These are phyloP conservation scores for Macrosteles quadrilineatus DNA, from an alignment of 1,140 invertebrate species.

Conservation along the genomic window DNA sequence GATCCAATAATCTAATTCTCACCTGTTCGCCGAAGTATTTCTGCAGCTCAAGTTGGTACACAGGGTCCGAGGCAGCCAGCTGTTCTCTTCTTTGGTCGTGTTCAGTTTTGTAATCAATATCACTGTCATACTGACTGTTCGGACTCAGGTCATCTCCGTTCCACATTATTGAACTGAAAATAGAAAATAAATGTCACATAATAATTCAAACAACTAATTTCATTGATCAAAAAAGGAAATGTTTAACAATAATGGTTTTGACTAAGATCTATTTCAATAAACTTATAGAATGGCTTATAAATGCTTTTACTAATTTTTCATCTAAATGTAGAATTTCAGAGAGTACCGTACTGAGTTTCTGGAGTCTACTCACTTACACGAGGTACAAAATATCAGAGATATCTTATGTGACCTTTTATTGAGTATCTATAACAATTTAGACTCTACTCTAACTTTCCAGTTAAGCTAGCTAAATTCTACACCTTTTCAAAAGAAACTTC, in stretches of 20 bases:
- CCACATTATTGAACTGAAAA: constrained; percentile 54
- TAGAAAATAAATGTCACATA: constrained; percentile 29
- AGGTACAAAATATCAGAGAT: no score
- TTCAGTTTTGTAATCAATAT: constrained; percentile 56
- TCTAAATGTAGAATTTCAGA: neutral
- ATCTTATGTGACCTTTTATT: no score
- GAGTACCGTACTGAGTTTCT: no score
- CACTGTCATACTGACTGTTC: constrained; percentile 47
- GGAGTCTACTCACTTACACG: no score
- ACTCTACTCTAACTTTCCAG: no score
- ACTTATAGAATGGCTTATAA: neutral
- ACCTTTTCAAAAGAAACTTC: no score
- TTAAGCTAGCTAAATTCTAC: no score
- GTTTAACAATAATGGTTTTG: constrained; percentile 46
- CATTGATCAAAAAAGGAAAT: constrained; percentile 6
- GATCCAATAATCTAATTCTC: no score
- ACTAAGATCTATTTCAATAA: constrained; percentile 40
- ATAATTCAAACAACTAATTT: constrained; percentile 5
- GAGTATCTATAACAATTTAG: no score
- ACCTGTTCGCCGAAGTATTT: constrained; percentile 69
- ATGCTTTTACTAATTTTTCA: neutral
- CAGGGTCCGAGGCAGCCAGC: constrained; percentile 65
- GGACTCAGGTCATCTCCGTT: constrained; percentile 48
- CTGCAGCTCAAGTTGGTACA: constrained; percentile 68
- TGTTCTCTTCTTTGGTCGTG: constrained; percentile 60